Percentiles rank a stretch among this genome's conserved stretches.
Conservation (phyloP, 1,140 invertebrate species). For the Macrobrachium nipponense region DNA sequence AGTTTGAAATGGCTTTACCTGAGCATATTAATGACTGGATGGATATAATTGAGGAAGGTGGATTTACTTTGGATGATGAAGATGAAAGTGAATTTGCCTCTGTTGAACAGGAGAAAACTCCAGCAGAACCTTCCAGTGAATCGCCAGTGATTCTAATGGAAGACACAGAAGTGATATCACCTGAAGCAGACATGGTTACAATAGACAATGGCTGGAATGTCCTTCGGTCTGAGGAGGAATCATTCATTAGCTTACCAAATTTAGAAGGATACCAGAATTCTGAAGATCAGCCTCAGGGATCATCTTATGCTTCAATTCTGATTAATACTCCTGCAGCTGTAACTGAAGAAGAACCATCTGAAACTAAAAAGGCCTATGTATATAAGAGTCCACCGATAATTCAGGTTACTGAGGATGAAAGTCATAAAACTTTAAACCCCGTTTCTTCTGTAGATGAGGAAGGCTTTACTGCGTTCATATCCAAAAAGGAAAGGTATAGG, state of each 20-base stretch:
- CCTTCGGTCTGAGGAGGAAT: conserved; percentile 25
- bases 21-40: conserved; percentile 62
- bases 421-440: neutral
- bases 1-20: conserved; percentile 19
- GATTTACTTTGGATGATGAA: conserved; percentile 49
- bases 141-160: neutral
- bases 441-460: conserved; percentile 69
- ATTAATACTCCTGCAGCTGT: conserved; percentile 51
- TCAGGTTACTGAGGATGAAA: conserved; percentile 12
- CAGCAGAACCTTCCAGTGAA: neutral
- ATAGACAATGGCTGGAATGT: neutral
- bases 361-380: conserved; percentile 56
- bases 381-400: conserved; percentile 44
- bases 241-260: conserved; percentile 16
- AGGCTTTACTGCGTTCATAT: conserved; percentile 71
- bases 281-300: neutral
- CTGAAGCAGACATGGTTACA: neutral
- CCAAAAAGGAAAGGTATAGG: conserved; percentile 64
- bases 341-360: conserved; percentile 64
- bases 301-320: conserved; percentile 59
- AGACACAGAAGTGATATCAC: neutral
- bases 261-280: conserved; percentile 9
- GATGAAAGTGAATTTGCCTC: conserved; percentile 34
- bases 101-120: neutral
- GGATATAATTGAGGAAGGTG: conserved; percentile 58